Conservation (phyloP, 2,113 vertebrate genomes). For the Pelecanoides urinatrix region DNA sequence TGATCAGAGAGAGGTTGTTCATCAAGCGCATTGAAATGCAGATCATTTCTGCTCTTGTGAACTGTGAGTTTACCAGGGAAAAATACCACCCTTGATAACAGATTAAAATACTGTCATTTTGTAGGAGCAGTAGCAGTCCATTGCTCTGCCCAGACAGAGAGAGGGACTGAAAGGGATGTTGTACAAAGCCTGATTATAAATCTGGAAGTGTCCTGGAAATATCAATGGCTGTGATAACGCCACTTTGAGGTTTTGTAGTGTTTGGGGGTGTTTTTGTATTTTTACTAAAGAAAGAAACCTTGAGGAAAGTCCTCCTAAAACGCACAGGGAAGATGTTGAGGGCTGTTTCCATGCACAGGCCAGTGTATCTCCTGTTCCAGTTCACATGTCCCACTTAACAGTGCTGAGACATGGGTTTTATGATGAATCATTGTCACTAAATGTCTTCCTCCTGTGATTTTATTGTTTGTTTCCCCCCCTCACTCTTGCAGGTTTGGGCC, state of each 20-base stretch:
- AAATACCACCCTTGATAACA: neutral
- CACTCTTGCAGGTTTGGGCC: slow-evolving; percentile 84
- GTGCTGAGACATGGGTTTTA: neutral
- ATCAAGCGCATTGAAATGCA: neutral
- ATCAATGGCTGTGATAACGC: neutral
- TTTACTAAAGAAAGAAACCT: neutral
- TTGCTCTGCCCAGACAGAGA: neutral
- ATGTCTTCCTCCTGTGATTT: neutral
- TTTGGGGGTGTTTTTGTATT: neutral
- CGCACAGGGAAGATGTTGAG: neutral
- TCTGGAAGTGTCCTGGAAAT: neutral
- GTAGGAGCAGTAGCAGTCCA: neutral
- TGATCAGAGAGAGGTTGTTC: neutral
- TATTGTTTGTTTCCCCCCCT: neutral
- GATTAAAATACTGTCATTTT: neutral
- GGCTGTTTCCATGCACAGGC: neutral
- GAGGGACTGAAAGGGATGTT: neutral
- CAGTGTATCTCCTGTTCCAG: neutral
- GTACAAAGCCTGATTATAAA: neutral
- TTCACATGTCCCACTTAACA: too few species aligned
- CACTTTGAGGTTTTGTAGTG: neutral
- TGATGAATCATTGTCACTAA: neutral
- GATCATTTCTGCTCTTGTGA: neutral
- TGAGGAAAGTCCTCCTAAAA: neutral
- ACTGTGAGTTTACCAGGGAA: neutral